Percentiles rank a stretch among this genome's conserved stretches.
These are phyloP conservation scores for Puma concolor DNA, from an alignment of 2,113 vertebrate genomes.

Conservation along the genomic window DNA sequence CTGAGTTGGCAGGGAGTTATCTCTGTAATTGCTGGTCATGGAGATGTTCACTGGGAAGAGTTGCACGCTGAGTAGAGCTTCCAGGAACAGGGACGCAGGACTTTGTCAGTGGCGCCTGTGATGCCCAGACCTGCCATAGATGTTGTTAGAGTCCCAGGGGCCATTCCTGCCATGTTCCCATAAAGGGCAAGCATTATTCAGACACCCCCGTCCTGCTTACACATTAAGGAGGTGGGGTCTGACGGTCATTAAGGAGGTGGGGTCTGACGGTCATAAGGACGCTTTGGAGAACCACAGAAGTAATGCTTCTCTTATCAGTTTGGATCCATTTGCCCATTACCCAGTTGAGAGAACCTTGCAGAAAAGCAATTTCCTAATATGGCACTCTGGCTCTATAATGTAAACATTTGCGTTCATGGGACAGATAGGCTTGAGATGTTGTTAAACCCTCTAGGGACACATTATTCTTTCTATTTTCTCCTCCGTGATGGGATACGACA, in stretches of 20 bases:
- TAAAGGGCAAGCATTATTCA: not conserved
- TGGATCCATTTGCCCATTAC: constrained; percentile 32
- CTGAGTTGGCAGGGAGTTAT: not conserved
- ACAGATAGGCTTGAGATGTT: constrained; percentile 55
- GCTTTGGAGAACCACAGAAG: not conserved
- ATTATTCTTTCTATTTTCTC: constrained; percentile 76
- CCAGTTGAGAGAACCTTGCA: constrained; percentile 59
- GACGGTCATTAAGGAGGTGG: not conserved
- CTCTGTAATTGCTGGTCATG: not conserved
- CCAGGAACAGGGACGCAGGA: not conserved
- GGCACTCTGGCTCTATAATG: constrained; percentile 32
- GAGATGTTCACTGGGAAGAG: not conserved
- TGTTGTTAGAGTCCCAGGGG: not conserved
- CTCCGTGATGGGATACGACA: constrained; percentile 50
- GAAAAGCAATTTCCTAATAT: constrained; percentile 67
- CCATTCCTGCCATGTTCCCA: not conserved
- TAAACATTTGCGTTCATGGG: constrained; percentile 62
- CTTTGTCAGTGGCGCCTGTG: not conserved
- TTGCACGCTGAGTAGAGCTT: not conserved
- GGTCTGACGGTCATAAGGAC: not conserved
- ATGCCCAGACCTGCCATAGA: not conserved
- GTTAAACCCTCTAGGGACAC: constrained; percentile 60
- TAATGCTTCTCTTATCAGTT: constrained; percentile 15
- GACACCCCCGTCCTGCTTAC: not conserved
- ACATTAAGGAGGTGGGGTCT: not conserved